Base-by-base conservation (phyloP, 2,888 invertebrate genomes). In the Chrysina gloriosa region DNA sequence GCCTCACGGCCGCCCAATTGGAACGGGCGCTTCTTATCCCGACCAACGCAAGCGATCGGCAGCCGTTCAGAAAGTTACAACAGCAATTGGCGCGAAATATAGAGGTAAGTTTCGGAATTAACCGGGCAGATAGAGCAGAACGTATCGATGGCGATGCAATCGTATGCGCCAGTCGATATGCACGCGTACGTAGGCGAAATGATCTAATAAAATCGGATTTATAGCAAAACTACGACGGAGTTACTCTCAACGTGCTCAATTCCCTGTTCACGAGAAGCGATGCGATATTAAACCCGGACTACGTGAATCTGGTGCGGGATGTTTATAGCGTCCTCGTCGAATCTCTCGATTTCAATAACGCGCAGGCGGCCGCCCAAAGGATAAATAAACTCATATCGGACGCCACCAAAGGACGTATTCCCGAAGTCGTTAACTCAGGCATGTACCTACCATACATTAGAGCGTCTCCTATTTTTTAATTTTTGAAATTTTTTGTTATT, bases 301-400 rank as follows among this genome's bases (percentile, higher is more conserved):
- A 77, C 67, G 70, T 78, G 16, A 70, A 75, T 9, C 71, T 78
- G 1, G 74, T 84, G 1, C 74, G 80, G 65, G 74, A 77, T 27
- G 75, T 76, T 21, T 91, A 90, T 73, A 83, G 82, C 7, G 87
- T 88, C 6, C 83, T 85, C 69, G 82, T 90, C 2, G 83, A 84
- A 52, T 84, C 87, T 0, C 85, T 89, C 0, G 85, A 91, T 77
- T 87, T 89, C 67, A 81, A 79, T 3, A 85, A 88, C 11, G 82
- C 84, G 1, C 81, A 83, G 0, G 83, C 83, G 61, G 87, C 90
- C 0, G 78, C 83, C 6, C 75, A 82, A 7, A 79, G 83, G 50
- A 92, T 95, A 50, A 94, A 94, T 77, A 79, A 85, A 3, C 91
- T 89, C 79, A 88, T 94, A 6, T 86, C 87, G 58, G 78, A 85